These are phyloP conservation scores for Stenotaenia linearis DNA, from an alignment of 2,888 invertebrate species.

Conservation along the genomic window DNA sequence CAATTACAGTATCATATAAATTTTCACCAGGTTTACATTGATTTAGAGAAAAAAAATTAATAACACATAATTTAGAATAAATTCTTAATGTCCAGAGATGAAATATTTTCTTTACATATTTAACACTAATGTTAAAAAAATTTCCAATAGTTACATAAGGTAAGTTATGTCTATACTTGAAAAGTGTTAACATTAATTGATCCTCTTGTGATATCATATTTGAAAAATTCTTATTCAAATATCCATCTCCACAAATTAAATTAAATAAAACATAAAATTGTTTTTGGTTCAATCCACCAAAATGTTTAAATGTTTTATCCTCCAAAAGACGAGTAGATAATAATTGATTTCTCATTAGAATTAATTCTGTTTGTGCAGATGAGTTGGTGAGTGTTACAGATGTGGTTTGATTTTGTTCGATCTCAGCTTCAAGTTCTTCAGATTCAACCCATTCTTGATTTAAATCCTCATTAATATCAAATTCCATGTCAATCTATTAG, in stretches of 20 bases:
- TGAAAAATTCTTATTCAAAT: neutral
- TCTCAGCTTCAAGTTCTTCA: too few species aligned
- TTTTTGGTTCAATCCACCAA: neutral
- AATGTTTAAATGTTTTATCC: neutral
- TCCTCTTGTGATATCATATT: neutral
- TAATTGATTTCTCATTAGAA: neutral
- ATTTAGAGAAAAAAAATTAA: neutral
- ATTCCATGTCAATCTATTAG: too few species aligned
- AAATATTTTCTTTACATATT: neutral
- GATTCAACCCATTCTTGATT: too few species aligned
- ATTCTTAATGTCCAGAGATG: neutral
- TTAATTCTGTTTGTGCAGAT: too few species aligned
- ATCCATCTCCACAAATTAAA: neutral
- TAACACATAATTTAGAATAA: neutral
- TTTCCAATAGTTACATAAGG: neutral
- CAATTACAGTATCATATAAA: neutral
- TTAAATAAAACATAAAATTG: neutral
- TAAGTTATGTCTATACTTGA: neutral
- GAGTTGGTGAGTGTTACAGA: too few species aligned
- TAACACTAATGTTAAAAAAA: neutral
- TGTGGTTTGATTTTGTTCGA: too few species aligned
- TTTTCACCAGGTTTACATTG: neutral
- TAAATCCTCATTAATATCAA: too few species aligned
- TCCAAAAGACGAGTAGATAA: neutral
- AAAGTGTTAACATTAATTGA: neutral